Evolutionary conservation across 2,797 vertebrate species (phyloP).

Genomic region (Melanogrammus aeglefinus): DNA sequence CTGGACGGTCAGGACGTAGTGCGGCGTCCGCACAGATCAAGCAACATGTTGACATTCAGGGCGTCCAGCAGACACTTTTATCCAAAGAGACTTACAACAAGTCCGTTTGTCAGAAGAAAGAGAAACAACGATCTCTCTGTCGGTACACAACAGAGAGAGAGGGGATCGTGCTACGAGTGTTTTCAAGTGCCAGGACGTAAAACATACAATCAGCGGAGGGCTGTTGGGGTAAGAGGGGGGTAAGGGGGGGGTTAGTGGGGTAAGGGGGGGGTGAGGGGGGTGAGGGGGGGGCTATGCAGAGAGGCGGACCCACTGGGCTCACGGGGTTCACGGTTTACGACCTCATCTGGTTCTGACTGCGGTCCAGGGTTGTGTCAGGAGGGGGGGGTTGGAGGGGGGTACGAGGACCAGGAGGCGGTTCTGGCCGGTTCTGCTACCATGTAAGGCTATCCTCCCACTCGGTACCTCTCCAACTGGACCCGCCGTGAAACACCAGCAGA

Average conservation of each 20-base stretch:
- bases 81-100: too few species aligned
- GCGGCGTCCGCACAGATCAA: not conserved
- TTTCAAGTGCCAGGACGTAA: too few species aligned
- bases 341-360: conserved; percentile 40
- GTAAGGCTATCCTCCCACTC: conserved; percentile 47
- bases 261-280: not conserved
- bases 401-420: conserved; percentile 37
- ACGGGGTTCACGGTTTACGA: not conserved
- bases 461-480: not conserved
- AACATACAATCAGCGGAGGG: too few species aligned
- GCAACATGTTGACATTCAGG: not conserved
- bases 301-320: too few species aligned
- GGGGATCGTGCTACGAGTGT: too few species aligned
- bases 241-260: not conserved
- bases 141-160: not conserved
- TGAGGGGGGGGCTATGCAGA: too few species aligned
- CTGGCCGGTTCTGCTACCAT: conserved; percentile 37
- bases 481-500: conserved; percentile 20
- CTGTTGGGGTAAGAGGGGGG: too few species aligned
- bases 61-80: too few species aligned
- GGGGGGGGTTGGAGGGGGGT: conserved; percentile 7
- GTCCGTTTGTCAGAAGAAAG: too few species aligned
- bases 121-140: not conserved
- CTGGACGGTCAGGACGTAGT: not conserved
- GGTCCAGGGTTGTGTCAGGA: conserved; percentile 38